Evolutionary conservation across 2,113 vertebrate species (phyloP).

Genomic region (Apaloderma vittatum): DNA sequence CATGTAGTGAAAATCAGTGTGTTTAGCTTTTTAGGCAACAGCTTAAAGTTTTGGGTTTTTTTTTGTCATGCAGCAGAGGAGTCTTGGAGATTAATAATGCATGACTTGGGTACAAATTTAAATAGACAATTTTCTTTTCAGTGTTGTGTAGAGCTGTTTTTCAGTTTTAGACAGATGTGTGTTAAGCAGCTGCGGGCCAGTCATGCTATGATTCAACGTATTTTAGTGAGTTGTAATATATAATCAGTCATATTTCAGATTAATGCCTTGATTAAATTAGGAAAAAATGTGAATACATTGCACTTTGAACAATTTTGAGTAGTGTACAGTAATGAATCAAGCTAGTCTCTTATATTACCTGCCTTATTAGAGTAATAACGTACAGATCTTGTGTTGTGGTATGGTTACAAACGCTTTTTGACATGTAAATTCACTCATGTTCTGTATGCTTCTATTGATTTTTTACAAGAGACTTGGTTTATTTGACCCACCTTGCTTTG

Average conservation of each 20-base stretch:
- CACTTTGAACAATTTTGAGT: constrained; percentile 24
- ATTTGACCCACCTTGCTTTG: constrained; percentile 90
- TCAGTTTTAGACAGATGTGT: neutral
- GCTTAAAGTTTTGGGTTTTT: neutral
- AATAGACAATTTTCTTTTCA: neutral
- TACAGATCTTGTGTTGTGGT: constrained; percentile 65
- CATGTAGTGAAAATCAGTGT: neutral
- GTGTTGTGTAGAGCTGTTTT: neutral
- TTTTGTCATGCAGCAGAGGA: neutral
- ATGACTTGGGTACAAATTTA: neutral
- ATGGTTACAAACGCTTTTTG: constrained; percentile 88
- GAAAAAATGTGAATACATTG: constrained; percentile 25
- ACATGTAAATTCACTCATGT: constrained; percentile 82
- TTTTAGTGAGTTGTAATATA: constrained; percentile 9
- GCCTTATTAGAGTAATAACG: constrained; percentile 79
- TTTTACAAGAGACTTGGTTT: constrained; percentile 86
- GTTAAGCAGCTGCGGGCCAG: constrained; percentile 18
- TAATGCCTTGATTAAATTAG: constrained; percentile 60
- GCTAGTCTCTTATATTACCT: constrained; percentile 48
- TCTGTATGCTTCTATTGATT: constrained; percentile 79
- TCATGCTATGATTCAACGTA: neutral
- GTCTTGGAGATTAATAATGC: neutral
- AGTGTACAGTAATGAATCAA: constrained; percentile 30
- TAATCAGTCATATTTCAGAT: constrained; percentile 44
- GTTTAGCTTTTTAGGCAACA: neutral